Percentiles rank a stretch among this genome's conserved stretches.
These are phyloP conservation scores for Channa maculata DNA, from an alignment of 2,113 vertebrate species.

Conservation along the genomic window DNA sequence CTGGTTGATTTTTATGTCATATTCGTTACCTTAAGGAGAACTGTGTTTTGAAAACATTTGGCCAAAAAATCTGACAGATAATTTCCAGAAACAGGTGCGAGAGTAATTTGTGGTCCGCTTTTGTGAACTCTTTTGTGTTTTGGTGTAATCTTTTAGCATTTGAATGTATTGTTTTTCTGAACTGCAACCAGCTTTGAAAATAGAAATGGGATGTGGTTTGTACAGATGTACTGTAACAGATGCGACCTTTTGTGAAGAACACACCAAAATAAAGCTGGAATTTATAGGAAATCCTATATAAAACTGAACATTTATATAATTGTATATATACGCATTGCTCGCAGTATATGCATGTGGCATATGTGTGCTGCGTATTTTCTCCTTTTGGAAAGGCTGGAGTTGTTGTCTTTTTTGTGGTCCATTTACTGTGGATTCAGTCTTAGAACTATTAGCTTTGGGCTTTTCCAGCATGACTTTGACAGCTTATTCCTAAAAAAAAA, in stretches of 20 bases:
- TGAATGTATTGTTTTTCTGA: conserved; percentile 6
- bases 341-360: too few species aligned
- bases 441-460: not conserved
- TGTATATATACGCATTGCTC: too few species aligned
- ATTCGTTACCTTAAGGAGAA: conserved; percentile 17
- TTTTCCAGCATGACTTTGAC: not conserved
- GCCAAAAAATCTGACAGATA: conserved; percentile 9
- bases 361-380: too few species aligned
- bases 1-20: conserved; percentile 45
- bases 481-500: not conserved
- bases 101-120: not conserved
- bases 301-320: too few species aligned
- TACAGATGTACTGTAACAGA: not conserved
- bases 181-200: conserved; percentile 18
- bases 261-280: too few species aligned
- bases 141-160: not conserved
- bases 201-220: conserved; percentile 36
- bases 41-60: conserved; percentile 15
- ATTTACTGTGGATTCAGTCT: not conserved
- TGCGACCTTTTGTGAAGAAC: too few species aligned
- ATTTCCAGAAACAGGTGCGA: not conserved
- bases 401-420: not conserved
- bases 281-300: too few species aligned
- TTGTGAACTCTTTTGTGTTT: too few species aligned
- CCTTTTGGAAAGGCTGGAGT: too few species aligned